Evolutionary conservation across 2,888 invertebrate species (phyloP).

Genomic region (Archips crataeganus): DNA sequence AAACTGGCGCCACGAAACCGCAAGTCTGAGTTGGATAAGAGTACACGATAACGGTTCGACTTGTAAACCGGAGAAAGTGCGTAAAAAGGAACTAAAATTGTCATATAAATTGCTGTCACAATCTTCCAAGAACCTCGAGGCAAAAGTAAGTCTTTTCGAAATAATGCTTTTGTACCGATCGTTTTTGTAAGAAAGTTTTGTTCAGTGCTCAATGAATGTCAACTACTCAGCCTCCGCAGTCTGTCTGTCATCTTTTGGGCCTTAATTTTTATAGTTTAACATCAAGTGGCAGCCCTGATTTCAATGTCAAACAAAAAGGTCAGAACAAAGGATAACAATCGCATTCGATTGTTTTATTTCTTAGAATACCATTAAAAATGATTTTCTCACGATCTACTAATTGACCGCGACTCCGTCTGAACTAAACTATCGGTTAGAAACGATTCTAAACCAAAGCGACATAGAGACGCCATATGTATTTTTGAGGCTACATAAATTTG

Average conservation of each 20-base stretch:
- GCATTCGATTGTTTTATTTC: constrained; percentile 5
- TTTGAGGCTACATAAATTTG: too few species aligned
- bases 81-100: background rate
- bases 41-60: background rate
- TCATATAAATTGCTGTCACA: background rate
- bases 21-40: background rate
- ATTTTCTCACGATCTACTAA: constrained; percentile 22
- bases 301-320: background rate
- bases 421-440: background rate
- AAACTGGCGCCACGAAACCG: background rate
- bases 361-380: background rate
- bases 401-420: constrained; percentile 13
- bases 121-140: background rate
- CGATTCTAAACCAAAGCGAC: background rate
- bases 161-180: too few species aligned
- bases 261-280: too few species aligned
- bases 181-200: too few species aligned
- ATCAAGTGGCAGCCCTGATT: constrained; percentile 6
- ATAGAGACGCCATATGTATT: background rate
- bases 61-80: background rate
- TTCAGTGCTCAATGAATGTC: too few species aligned
- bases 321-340: constrained; percentile 8
- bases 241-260: too few species aligned
- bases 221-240: too few species aligned
- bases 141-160: background rate